These are phyloP conservation scores for Tetragonula carbonaria DNA, from an alignment of 2,888 invertebrate genomes.

Conservation along the genomic window DNA sequence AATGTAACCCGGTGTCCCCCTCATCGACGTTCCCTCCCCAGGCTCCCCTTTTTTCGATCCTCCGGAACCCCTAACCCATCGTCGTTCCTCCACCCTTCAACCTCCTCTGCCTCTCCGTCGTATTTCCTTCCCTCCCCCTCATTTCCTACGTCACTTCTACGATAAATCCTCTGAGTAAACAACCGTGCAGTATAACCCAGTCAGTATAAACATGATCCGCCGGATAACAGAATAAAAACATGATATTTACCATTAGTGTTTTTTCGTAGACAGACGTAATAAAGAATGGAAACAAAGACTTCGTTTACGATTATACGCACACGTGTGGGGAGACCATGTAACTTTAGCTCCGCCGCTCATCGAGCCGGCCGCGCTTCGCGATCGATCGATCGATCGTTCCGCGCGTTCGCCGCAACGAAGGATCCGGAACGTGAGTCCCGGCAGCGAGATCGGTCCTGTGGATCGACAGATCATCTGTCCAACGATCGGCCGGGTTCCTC, in stretches of 20 bases:
- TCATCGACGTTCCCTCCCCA: conserved; percentile 2
- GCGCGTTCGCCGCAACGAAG: not conserved
- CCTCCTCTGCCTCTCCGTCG: not conserved
- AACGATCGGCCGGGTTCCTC: not conserved
- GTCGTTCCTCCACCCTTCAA: too few species aligned
- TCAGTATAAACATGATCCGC: conserved; percentile 65
- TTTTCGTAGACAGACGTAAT: conserved; percentile 70
- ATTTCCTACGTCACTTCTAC: conserved; percentile 15
- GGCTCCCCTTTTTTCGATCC: not conserved
- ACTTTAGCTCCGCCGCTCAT: conserved; percentile 83
- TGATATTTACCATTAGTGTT: conserved; percentile 73
- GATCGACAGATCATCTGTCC: not conserved
- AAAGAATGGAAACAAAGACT: conserved; percentile 74
- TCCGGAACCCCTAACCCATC: not conserved
- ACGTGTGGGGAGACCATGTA: conserved; percentile 84
- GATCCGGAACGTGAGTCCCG: not conserved
- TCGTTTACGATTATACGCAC: conserved; percentile 83
- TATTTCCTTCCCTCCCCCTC: not conserved
- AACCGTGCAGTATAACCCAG: conserved; percentile 63
- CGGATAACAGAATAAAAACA: conserved; percentile 60
- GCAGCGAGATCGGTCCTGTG: not conserved
- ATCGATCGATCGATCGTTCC: conserved; percentile 49
- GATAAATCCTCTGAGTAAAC: conserved; percentile 46
- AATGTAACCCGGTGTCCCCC: conserved; percentile 45
- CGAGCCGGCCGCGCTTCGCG: conserved; percentile 68